Conservation (phyloP, 2,888 invertebrate species). For the Tetanocera ferruginea region DNA sequence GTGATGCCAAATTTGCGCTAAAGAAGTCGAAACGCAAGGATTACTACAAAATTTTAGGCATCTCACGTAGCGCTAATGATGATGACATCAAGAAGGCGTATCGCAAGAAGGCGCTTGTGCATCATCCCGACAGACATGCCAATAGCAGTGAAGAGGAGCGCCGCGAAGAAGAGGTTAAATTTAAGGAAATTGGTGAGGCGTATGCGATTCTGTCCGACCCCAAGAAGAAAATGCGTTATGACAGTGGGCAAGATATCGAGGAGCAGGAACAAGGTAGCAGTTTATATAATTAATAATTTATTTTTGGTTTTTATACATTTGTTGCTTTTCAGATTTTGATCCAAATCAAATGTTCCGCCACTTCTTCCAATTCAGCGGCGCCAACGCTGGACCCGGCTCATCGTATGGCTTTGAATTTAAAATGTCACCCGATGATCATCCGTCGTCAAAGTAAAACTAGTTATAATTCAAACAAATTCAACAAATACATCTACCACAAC, state of each 20-base stretch:
- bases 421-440: constrained; percentile 41
- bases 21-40: constrained; percentile 95
- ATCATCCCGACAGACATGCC: constrained; percentile 95
- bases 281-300: neutral
- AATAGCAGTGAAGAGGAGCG: constrained; percentile 86
- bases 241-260: constrained; percentile 91
- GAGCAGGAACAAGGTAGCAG: constrained; percentile 71
- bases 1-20: constrained; percentile 89
- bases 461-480: constrained; percentile 33
- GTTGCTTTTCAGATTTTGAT: constrained; percentile 78
- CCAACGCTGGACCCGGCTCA: constrained; percentile 73
- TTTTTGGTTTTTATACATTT: constrained; percentile 35
- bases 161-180: constrained; percentile 92
- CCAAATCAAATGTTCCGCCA: constrained; percentile 88
- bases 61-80: constrained; percentile 84
- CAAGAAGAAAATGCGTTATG: constrained; percentile 90
- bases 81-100: constrained; percentile 97
- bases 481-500: neutral
- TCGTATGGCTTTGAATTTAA: constrained; percentile 66
- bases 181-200: constrained; percentile 97
- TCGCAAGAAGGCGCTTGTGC: constrained; percentile 80
- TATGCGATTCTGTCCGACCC: constrained; percentile 92
- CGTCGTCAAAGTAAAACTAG: constrained; percentile 37
- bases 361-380: constrained; percentile 79
- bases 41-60: constrained; percentile 94